Percentiles rank a stretch among this genome's conserved stretches.
Evolutionary conservation across 2,113 vertebrate species (phyloP).

Genomic region (Syngnathoides biaculeatus): DNA sequence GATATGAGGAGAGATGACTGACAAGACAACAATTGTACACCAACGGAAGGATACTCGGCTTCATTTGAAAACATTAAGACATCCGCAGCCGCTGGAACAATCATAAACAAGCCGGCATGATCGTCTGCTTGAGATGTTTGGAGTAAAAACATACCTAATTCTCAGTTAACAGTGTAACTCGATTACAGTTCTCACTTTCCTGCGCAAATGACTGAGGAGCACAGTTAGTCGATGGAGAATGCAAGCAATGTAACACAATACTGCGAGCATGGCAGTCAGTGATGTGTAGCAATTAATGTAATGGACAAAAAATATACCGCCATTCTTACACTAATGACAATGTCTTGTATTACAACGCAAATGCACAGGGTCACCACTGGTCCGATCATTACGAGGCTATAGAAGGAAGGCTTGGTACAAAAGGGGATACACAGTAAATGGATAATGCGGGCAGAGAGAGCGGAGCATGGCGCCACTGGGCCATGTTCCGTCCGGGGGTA

Average conservation of each 20-base stretch:
- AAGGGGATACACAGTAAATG: slow-evolving; percentile 64
- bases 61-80: slow-evolving; percentile 61
- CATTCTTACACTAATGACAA: slow-evolving; percentile 64
- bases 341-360: slow-evolving; percentile 66
- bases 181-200: slow-evolving; percentile 47
- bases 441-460: slow-evolving; percentile 62
- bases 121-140: slow-evolving; percentile 44
- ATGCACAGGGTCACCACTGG: slow-evolving; percentile 61
- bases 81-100: slow-evolving; percentile 52
- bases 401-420: slow-evolving; percentile 59
- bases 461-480: slow-evolving; percentile 60
- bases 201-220: slow-evolving; percentile 20
- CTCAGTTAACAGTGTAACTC: slow-evolving; percentile 28
- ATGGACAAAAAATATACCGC: slow-evolving; percentile 64
- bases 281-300: slow-evolving; percentile 74
- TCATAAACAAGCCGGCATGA: slow-evolving; percentile 57
- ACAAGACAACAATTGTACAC: slow-evolving; percentile 78
- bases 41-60: slow-evolving; percentile 67
- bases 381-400: slow-evolving; percentile 61
- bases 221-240: slow-evolving; percentile 39
- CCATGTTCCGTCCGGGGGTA: slow-evolving; percentile 55
- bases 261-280: slow-evolving; percentile 50
- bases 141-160: slow-evolving; percentile 37
- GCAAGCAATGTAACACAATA: slow-evolving; percentile 58
- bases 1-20: slow-evolving; percentile 96